Percentiles rank a stretch among this genome's conserved stretches.
phyloP scores from a whole-genome alignment of 2,888 invertebrate species.

The Tenthredo mesomela region DNA sequence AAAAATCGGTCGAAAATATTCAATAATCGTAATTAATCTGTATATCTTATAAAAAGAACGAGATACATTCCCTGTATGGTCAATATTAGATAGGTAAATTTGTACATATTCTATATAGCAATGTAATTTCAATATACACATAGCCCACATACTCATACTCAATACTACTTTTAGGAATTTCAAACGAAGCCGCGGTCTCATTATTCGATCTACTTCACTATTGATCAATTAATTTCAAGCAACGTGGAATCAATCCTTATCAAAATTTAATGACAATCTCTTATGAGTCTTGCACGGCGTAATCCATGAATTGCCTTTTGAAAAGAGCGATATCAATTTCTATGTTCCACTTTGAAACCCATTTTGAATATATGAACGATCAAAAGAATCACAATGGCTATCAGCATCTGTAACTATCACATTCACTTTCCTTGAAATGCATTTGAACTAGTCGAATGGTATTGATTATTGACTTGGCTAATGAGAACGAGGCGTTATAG shows the following conservation, averaged over 20 bases:
- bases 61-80: constrained; percentile 75
- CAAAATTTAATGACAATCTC: too few species aligned
- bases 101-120: constrained; percentile 63
- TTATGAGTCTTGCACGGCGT: too few species aligned
- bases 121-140: constrained; percentile 18
- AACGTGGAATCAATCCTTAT: background rate
- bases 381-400: too few species aligned
- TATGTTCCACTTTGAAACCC: too few species aligned
- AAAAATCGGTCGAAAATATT: constrained; percentile 32
- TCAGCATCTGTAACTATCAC: too few species aligned
- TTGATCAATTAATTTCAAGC: background rate
- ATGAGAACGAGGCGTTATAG: background rate
- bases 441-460: background rate
- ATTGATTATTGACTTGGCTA: background rate
- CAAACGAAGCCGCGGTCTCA: background rate
- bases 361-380: too few species aligned
- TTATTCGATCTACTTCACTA: background rate
- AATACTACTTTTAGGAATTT: constrained; percentile 33
- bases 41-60: constrained; percentile 11
- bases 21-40: constrained; percentile 39
- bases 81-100: constrained; percentile 75
- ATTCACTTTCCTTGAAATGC: background rate
- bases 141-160: background rate
- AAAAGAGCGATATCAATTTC: too few species aligned
- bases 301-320: too few species aligned